These are phyloP conservation scores for Karalla daura DNA, from an alignment of 2,797 vertebrate species.

Conservation along the genomic window DNA sequence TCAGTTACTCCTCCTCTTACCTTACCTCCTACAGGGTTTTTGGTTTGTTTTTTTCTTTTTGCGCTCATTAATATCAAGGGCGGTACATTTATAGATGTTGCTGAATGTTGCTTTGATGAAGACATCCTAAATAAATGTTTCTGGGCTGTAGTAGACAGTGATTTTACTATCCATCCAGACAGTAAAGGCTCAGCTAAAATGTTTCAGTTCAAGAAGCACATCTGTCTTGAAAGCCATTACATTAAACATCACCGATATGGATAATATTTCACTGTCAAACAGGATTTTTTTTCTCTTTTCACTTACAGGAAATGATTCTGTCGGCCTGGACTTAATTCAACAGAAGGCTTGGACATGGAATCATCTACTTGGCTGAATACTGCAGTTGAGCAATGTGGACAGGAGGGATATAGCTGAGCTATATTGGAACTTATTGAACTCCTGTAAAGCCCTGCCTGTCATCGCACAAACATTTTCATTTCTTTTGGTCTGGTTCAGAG, in stretches of 20 bases:
- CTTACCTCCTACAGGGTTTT: not conserved
- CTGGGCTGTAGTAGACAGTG: too few relatives aligned
- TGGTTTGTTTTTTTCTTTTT: not conserved
- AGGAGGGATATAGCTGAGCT: not conserved
- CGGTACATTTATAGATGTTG: too few relatives aligned
- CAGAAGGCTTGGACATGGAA: not conserved
- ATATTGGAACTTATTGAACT: not conserved
- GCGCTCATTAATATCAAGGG: too few relatives aligned
- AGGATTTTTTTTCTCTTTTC: too few relatives aligned
- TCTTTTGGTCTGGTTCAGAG: too few relatives aligned
- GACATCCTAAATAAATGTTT: too few relatives aligned
- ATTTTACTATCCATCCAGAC: too few relatives aligned
- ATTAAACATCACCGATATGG: not conserved
- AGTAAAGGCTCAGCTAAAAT: too few relatives aligned
- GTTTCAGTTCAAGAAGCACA: too few relatives aligned
- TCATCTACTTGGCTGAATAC: not conserved
- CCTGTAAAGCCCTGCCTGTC: not conserved
- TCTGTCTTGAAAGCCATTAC: not conserved
- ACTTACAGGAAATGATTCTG: not conserved
- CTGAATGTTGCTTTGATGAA: too few relatives aligned
- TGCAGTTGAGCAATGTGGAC: too few relatives aligned
- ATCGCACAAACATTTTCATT: not conserved
- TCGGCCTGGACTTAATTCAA: not conserved
- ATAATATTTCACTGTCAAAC: not conserved
- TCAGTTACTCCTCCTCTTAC: too few relatives aligned